phyloP scores from a whole-genome alignment of 64 coral and sea anemone genomes.

The Montipora foliosa region DNA sequence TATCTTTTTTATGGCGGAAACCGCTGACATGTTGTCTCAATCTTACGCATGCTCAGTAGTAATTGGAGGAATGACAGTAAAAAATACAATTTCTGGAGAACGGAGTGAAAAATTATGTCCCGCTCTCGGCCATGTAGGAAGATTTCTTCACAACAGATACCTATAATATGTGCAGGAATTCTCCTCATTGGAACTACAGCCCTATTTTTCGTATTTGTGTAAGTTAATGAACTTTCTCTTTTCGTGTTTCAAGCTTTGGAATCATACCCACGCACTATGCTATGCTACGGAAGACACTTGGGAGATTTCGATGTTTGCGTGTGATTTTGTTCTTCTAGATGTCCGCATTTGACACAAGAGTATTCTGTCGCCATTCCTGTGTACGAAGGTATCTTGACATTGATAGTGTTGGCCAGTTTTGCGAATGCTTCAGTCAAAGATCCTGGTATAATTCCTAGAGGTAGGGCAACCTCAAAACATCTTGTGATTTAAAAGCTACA shows the following conservation, averaged over 20 bases:
- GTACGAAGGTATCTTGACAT: slow-evolving; percentile 81
- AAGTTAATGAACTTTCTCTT: slow-evolving; percentile 41
- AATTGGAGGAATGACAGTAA: slow-evolving; percentile 1
- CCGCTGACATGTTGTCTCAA: slow-evolving; percentile 65
- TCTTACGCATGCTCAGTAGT: slow-evolving; percentile 76
- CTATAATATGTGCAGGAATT: slow-evolving; percentile 89
- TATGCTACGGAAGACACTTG: slow-evolving; percentile 16
- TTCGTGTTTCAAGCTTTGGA: slow-evolving; percentile 14
- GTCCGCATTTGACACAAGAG: slow-evolving; percentile 71
- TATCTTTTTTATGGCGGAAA: not conserved
- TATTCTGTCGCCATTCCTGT: slow-evolving; percentile 88
- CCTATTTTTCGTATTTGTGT: slow-evolving; percentile 97
- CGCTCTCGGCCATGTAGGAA: slow-evolving; percentile 66
- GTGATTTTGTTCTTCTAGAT: slow-evolving; percentile 74
- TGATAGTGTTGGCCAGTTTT: slow-evolving; percentile 95
- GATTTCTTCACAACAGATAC: slow-evolving; percentile 91
- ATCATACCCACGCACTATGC: slow-evolving; percentile 64
- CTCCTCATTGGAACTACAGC: slow-evolving; percentile 92
- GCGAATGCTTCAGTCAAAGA: slow-evolving; percentile 93
- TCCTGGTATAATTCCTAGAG: slow-evolving; percentile 94
- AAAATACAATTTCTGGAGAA: slow-evolving; percentile 28
- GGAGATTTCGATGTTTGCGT: not conserved
- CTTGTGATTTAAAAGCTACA: not conserved
- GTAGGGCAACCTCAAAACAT: slow-evolving; percentile 36
- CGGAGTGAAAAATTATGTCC: slow-evolving; percentile 69